Base-by-base conservation (phyloP, 2,113 vertebrate species). In the Calonectris borealis region DNA sequence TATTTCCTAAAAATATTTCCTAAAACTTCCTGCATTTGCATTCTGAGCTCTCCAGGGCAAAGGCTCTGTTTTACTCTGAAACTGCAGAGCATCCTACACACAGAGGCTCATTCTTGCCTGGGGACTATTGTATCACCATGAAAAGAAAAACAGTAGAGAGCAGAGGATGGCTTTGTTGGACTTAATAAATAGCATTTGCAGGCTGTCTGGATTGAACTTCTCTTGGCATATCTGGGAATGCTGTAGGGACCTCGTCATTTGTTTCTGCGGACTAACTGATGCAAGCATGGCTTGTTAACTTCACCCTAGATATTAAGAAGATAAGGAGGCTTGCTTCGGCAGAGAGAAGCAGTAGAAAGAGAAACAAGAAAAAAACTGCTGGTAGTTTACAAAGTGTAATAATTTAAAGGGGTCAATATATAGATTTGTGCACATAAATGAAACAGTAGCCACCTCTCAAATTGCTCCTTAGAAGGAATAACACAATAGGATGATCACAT, bases 341-440 rank as follows among this genome's bases (percentile, higher is more conserved):
- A 70, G 18, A 34, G 13, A 34, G 58, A 77, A 88, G 8, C 0
- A 2, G 7, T 10, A 80, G 44, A 78, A 89, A 66, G 22, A 62
- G n/a, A 64, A 91, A 51, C 10, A 86, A 62, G 34, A 72, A 77
- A 66, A 9, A 54, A 84, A 58, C 4, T 42, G 8, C 11, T 81
- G 20, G 32, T 66, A 52, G 25, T 42, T 88, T 81, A 38, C 22
- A 62, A 46, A 40, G 14, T 79, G 31, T 77, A 65, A 55, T 86
- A 88, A 89, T 84, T 89, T 82, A 75, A 48, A 89, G 13, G 18
- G 6, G n/a, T 91, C 89, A 44, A 82, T 96, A 87, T 89, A 88
- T 94, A 52, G 55, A 90, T 91, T 92, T 76, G 11, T 32, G 38
- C 38, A 71, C 32, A 52, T 68, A 94, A 91, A 87, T 48, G 48